phyloP scores from a whole-genome alignment of 2,888 invertebrate species.

The Dryobota labecula region DNA sequence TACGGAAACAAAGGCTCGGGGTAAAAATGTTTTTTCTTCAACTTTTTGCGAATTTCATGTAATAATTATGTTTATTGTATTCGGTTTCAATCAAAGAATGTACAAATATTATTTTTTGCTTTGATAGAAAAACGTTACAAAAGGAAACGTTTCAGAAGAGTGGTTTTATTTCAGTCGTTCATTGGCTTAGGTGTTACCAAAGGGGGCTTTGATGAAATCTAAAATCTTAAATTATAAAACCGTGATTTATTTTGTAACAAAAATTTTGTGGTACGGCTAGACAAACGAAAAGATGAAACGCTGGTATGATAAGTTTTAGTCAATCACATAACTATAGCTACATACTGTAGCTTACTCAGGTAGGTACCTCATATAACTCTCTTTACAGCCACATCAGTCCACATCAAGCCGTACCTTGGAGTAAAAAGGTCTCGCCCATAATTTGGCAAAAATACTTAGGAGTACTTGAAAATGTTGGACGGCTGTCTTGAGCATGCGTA shows the following conservation, averaged over 20 bases:
- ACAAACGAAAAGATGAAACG: neutral
- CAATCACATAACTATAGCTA: neutral
- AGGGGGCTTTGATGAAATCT: slow-evolving; percentile 22
- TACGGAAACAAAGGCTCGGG: slow-evolving; percentile 55
- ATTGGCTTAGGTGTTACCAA: slow-evolving; percentile 19
- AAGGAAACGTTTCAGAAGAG: slow-evolving; percentile 11
- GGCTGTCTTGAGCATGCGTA: slow-evolving; percentile 81
- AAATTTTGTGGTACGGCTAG: neutral
- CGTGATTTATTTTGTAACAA: slow-evolving; percentile 1
- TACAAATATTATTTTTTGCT: neutral
- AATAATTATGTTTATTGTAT: slow-evolving; percentile 39
- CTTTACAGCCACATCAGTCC: slow-evolving; percentile 36
- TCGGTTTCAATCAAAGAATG: slow-evolving; percentile 26
- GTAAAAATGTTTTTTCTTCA: slow-evolving; percentile 41
- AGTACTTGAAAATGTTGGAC: slow-evolving; percentile 77
- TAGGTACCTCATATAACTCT: slow-evolving; percentile 31
- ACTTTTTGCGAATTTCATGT: slow-evolving; percentile 28
- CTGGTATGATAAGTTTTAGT: neutral
- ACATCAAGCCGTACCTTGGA: slow-evolving; percentile 34
- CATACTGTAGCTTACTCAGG: neutral
- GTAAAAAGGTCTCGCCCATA: slow-evolving; percentile 69
- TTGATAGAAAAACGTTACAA: slow-evolving; percentile 30
- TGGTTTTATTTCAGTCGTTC: slow-evolving; percentile 28
- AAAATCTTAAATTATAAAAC: slow-evolving; percentile 1
- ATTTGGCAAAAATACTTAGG: slow-evolving; percentile 78